Percentiles rank a stretch among this genome's conserved stretches.
These are phyloP conservation scores for Antechinus flavipes DNA, from an alignment of 2,113 vertebrate species.

Conservation along the genomic window DNA sequence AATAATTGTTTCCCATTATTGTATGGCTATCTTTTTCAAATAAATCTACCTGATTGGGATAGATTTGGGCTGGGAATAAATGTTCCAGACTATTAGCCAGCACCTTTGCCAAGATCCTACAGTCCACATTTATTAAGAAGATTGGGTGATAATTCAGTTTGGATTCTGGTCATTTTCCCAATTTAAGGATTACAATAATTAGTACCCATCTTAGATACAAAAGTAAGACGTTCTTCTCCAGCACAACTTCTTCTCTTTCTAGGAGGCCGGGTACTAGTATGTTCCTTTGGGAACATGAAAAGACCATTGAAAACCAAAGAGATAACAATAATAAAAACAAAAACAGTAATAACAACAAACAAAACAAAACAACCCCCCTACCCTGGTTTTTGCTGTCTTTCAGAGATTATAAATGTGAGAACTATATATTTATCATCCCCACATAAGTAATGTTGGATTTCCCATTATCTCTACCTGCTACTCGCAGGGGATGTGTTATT, in stretches of 20 bases:
- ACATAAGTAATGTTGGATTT: background rate
- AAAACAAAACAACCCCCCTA: background rate
- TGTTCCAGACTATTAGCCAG: slow-evolving; percentile 84
- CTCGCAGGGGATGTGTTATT: background rate
- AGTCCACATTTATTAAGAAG: slow-evolving; percentile 84
- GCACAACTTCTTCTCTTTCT: slow-evolving; percentile 57
- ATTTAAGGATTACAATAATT: slow-evolving; percentile 82
- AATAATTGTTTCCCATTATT: slow-evolving; percentile 75
- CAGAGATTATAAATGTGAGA: background rate
- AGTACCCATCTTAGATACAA: slow-evolving; percentile 51
- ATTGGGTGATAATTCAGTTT: slow-evolving; percentile 83
- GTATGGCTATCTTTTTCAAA: slow-evolving; percentile 80
- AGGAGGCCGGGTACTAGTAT: background rate
- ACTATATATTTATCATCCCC: background rate
- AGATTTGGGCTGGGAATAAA: slow-evolving; percentile 83
- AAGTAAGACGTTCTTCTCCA: slow-evolving; percentile 72
- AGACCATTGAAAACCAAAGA: background rate
- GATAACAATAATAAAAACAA: background rate
- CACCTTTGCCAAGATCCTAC: slow-evolving; percentile 83
- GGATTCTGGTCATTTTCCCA: slow-evolving; percentile 79
- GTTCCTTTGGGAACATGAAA: background rate
- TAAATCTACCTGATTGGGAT: slow-evolving; percentile 83
- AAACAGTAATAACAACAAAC: background rate
- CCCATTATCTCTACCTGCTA: background rate
- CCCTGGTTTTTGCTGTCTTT: background rate